Base-by-base conservation (phyloP, 2,888 invertebrate genomes). In the Coelinius sp. region DNA sequence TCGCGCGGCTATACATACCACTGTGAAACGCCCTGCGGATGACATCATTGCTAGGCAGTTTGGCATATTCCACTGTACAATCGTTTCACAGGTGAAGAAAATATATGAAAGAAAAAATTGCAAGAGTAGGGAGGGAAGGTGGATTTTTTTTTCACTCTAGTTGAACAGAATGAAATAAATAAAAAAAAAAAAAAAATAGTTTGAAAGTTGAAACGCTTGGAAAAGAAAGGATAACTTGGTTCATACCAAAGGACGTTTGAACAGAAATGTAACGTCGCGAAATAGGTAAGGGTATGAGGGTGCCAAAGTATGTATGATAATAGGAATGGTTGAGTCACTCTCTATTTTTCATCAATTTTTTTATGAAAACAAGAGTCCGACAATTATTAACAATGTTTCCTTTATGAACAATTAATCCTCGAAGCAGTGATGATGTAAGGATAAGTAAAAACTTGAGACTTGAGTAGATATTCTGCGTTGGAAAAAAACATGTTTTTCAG, bases 11-110 rank as follows among this genome's bases (percentile, higher is more conserved):
- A n/a, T 17, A 44, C 27, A 67, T 66, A 56, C 20, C 66, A 31
- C 68, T 49, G 62, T 52, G 72, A 53, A 72, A 72, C 72, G 68
- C 72, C 72, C 68, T 74, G 76, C 53, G 79, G 80, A 81, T 81
- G 81, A 81, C 81, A 81, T 81, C 81, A 81, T 78, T 81, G 79
- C 77, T 76, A 77, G 78, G 80, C 75, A 73, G 76, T 70, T 65
- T 73, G 73, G 49, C 59, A 72, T 72, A 62, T 49, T 41, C 67
- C 70, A 44, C 67, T 67, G 24, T 59, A 70, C 46, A 35, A 24
- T 14, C 66, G 46, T 8, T 10, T 22, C 56, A 56, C 71, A 73
- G 52, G 72, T 56, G 62, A 71, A 74, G 76, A 77, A 77, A 77
- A 72, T 14, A 76, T 71, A 74, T 74, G 53, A 68, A 46, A 12